Evolutionary conservation across 2,888 invertebrate species (phyloP).

Genomic region (Digitonthophagus gazella): DNA sequence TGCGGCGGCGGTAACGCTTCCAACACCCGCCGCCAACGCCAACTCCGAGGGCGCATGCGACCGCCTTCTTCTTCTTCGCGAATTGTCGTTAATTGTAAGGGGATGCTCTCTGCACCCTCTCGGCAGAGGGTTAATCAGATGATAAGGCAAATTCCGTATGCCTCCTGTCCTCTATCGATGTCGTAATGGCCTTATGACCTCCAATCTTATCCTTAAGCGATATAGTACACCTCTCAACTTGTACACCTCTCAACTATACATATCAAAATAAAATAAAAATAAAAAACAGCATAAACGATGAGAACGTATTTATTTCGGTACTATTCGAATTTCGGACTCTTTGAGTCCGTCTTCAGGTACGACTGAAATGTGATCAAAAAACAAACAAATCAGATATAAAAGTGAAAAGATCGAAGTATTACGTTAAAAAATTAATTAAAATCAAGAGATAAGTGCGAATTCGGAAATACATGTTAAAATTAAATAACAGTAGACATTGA

Average conservation of each 20-base stretch:
- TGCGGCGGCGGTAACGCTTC: constrained; percentile 36
- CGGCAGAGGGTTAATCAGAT: constrained; percentile 45
- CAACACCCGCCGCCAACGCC: constrained; percentile 37
- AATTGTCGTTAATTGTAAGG: constrained; percentile 46
- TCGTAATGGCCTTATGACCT: constrained; percentile 20
- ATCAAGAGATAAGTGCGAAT: no score
- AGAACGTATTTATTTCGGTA: no score
- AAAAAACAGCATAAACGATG: background rate
- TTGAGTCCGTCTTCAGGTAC: no score
- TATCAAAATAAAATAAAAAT: background rate
- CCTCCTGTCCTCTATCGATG: constrained; percentile 38
- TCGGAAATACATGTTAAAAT: no score
- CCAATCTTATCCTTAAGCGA: background rate
- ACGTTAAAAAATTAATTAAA: no score
- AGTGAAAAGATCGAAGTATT: no score
- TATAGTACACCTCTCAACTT: background rate
- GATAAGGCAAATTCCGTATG: constrained; percentile 40
- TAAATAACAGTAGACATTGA: no score
- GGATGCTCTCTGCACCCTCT: constrained; percentile 41
- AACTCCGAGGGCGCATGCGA: constrained; percentile 38
- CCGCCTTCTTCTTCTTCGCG: constrained; percentile 37
- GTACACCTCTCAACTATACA: background rate
- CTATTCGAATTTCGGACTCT: no score
- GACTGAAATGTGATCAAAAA: no score
- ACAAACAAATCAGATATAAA: no score